Percentiles rank a stretch among this genome's conserved stretches.
phyloP scores from a whole-genome alignment of 2,888 invertebrate species.

The Phyllotreta striolata region DNA sequence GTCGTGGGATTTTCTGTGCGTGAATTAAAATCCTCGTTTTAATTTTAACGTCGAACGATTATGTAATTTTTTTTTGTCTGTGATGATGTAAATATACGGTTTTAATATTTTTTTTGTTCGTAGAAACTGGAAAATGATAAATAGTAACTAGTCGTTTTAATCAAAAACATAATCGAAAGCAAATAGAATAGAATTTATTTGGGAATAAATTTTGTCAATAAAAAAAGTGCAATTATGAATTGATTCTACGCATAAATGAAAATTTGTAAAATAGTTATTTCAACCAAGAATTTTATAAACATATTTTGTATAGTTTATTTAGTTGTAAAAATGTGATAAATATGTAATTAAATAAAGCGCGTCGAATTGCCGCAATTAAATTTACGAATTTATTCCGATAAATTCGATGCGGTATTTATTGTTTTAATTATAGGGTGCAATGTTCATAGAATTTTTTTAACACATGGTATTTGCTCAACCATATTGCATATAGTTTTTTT shows the following conservation, averaged over 20 bases:
- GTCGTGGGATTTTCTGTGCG: not conserved
- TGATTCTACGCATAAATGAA: too few relatives aligned
- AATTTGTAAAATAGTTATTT: slow-evolving; percentile 1
- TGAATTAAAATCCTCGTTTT: too few relatives aligned
- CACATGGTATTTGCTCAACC: slow-evolving; percentile 45
- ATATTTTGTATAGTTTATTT: slow-evolving; percentile 37
- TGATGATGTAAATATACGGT: slow-evolving; percentile 47
- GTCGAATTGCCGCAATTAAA: not conserved
- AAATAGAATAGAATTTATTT: too few relatives aligned
- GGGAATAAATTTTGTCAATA: too few relatives aligned
- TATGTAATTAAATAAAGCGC: too few relatives aligned
- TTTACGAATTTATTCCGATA: not conserved
- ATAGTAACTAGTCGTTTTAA: too few relatives aligned
- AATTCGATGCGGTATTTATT: slow-evolving; percentile 11
- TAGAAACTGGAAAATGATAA: too few relatives aligned
- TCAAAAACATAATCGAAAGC: too few relatives aligned
- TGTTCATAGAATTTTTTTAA: slow-evolving; percentile 37
- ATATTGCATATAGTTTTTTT: slow-evolving; percentile 32
- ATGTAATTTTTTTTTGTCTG: slow-evolving; percentile 42
- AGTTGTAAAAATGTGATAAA: slow-evolving; percentile 28
- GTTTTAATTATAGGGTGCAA: slow-evolving; percentile 44
- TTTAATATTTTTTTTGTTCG: slow-evolving; percentile 29
- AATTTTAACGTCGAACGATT: too few relatives aligned
- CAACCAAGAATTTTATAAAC: slow-evolving; percentile 28
- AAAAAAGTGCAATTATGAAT: too few relatives aligned